Evolutionary conservation across 2,797 vertebrate genomes (phyloP).

Genomic region (Pantherophis alleghaniensis): DNA sequence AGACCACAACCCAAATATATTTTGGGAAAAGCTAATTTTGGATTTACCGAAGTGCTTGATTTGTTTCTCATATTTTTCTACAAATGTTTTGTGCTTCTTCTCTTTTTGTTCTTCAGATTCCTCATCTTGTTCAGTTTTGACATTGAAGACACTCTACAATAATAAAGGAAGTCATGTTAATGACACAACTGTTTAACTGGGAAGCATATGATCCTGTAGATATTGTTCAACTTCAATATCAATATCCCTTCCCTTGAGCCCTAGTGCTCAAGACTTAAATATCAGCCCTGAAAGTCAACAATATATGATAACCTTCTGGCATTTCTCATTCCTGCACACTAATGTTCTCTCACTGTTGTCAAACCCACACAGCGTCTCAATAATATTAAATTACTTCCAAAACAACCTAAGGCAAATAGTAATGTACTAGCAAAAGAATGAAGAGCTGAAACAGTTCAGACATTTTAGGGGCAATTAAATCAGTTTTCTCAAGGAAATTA

Average conservation of each 20-base stretch:
- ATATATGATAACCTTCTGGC: not conserved
- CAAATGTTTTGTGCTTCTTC: slow-evolving; percentile 82
- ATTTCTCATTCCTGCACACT: not conserved
- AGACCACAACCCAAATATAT: not conserved
- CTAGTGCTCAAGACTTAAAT: not conserved
- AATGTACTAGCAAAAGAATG: not conserved
- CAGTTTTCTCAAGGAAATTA: not conserved
- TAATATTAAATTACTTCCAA: not conserved
- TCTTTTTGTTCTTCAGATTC: slow-evolving; percentile 88
- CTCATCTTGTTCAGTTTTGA: slow-evolving; percentile 83
- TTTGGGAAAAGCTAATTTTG: not conserved
- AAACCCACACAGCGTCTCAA: not conserved
- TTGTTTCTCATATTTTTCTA: slow-evolving; percentile 80
- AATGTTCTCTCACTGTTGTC: not conserved
- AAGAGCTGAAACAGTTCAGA: not conserved
- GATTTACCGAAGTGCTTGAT: slow-evolving; percentile 86
- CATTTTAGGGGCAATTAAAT: not conserved
- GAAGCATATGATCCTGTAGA: not conserved
- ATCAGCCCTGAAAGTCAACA: not conserved
- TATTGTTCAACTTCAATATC: not conserved
- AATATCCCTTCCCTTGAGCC: not conserved
- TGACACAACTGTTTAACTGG: not conserved
- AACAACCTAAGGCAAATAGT: not conserved
- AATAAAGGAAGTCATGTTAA: not conserved
- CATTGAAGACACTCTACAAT: slow-evolving; percentile 82